These are phyloP conservation scores for Vanacampus margaritifer DNA, from an alignment of 2,113 vertebrate species.

Conservation along the genomic window DNA sequence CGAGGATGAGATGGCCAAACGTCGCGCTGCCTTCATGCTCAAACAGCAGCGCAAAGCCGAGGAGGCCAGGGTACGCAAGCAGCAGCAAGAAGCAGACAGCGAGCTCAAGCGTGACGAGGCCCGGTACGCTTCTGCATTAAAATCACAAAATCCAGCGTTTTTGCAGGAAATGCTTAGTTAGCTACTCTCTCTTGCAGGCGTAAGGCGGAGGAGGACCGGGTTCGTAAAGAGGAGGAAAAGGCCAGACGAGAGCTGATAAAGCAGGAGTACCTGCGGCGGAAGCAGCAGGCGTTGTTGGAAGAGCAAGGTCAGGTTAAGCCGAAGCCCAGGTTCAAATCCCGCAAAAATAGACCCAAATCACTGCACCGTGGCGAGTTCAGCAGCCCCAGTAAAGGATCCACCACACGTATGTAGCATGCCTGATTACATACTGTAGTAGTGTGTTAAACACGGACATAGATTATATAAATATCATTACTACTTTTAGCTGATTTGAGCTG, in stretches of 20 bases:
- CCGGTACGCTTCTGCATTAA: slow-evolving; percentile 65
- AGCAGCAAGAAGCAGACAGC: slow-evolving; percentile 85
- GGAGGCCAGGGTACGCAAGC: slow-evolving; percentile 84
- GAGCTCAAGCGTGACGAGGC: slow-evolving; percentile 89
- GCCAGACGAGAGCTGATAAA: slow-evolving; percentile 90
- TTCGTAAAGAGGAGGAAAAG: slow-evolving; percentile 95
- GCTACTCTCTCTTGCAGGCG: slow-evolving; percentile 74
- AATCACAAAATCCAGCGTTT: no score
- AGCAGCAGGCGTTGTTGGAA: slow-evolving; percentile 88
- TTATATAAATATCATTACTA: background rate
- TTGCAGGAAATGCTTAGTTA: no score
- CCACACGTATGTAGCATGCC: slow-evolving; percentile 72
- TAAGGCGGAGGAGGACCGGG: slow-evolving; percentile 89
- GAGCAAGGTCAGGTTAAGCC: slow-evolving; percentile 87
- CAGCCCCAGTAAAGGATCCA: slow-evolving; percentile 78
- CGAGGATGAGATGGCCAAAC: slow-evolving; percentile 90
- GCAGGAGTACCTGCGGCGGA: slow-evolving; percentile 88
- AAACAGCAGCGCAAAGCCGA: slow-evolving; percentile 95
- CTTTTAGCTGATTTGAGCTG: slow-evolving; percentile 83
- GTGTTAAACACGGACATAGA: background rate
- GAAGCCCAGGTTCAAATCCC: slow-evolving; percentile 79
- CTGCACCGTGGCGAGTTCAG: slow-evolving; percentile 83
- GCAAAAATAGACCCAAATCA: slow-evolving; percentile 83
- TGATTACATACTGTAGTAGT: background rate
- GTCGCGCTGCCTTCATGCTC: slow-evolving; percentile 87